Evolutionary conservation across 2,888 invertebrate species (phyloP).

Genomic region (Furcula furcula): DNA sequence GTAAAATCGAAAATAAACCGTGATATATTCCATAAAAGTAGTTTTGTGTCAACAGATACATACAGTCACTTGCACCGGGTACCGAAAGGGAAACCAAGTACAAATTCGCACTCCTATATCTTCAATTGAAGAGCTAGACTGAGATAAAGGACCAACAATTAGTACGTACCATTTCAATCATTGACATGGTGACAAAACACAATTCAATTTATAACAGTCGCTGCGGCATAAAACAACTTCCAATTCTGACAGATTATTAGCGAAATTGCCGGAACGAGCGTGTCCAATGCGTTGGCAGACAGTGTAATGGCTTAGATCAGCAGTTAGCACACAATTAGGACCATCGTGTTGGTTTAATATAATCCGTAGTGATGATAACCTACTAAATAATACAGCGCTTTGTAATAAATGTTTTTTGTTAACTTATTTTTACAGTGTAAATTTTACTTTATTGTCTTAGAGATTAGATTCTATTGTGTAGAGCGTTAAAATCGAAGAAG

Average conservation of each 20-base stretch:
- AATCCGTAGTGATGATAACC: background rate
- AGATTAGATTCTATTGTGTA: no score
- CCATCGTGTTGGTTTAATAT: constrained; percentile 1
- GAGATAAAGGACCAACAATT: background rate
- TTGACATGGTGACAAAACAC: constrained; percentile 3
- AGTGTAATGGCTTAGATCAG: constrained; percentile 29
- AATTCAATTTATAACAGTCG: constrained; percentile 28
- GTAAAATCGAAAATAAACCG: no score
- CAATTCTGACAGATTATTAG: constrained; percentile 30
- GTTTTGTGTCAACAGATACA: no score
- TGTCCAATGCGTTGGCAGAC: constrained; percentile 25
- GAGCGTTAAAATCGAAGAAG: no score
- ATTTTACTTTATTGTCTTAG: no score
- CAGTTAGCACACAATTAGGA: constrained; percentile 26
- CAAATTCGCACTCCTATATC: no score
- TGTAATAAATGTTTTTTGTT: background rate
- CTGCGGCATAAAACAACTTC: constrained; percentile 15
- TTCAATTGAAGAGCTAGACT: no score
- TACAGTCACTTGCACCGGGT: no score
- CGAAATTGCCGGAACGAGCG: constrained; percentile 32
- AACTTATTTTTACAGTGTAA: no score
- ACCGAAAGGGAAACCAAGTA: no score
- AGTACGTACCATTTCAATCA: no score
- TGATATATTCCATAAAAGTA: no score
- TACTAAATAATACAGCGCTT: background rate